Evolutionary conservation across 1,140 invertebrate species (phyloP).

Genomic region (Cotesia vestalis): DNA sequence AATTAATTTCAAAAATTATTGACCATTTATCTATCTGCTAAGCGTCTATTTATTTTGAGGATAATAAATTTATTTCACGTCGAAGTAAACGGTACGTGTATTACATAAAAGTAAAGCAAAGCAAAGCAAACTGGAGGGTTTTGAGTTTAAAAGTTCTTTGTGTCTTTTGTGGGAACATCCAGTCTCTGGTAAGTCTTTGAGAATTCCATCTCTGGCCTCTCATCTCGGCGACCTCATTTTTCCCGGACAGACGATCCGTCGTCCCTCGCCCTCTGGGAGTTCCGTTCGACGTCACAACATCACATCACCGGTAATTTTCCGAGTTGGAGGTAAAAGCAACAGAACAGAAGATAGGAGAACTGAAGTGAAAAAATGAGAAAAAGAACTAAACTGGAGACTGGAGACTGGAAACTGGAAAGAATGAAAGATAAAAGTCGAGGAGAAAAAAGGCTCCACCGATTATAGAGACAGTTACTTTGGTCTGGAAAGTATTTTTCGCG

Average conservation of each 20-base stretch:
- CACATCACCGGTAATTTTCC: constrained; percentile 25
- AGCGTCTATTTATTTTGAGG: background rate
- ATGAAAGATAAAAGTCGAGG: constrained; percentile 39
- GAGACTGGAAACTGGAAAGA: constrained; percentile 40
- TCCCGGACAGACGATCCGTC: constrained; percentile 40
- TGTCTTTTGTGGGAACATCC: background rate
- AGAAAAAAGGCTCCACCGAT: constrained; percentile 44
- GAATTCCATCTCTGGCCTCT: background rate
- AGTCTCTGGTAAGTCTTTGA: background rate
- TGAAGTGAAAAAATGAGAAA: constrained; percentile 9
- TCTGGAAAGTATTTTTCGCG: constrained; percentile 37
- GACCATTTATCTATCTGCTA: background rate
- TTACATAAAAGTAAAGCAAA: background rate
- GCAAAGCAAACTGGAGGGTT: too few relatives aligned
- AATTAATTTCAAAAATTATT: too few relatives aligned
- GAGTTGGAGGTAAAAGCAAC: constrained; percentile 13
- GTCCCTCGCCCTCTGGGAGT: constrained; percentile 35
- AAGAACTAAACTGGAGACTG: constrained; percentile 35
- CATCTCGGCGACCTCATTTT: constrained; percentile 28
- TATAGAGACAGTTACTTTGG: constrained; percentile 29
- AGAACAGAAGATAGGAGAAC: constrained; percentile 42
- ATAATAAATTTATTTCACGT: constrained; percentile 2
- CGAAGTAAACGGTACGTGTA: background rate
- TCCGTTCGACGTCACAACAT: constrained; percentile 27
- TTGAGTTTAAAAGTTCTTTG: background rate